Percentiles rank a stretch among this genome's conserved stretches.
phyloP scores from a whole-genome alignment of 1,140 invertebrate genomes.

The Trissolcus basalis region DNA sequence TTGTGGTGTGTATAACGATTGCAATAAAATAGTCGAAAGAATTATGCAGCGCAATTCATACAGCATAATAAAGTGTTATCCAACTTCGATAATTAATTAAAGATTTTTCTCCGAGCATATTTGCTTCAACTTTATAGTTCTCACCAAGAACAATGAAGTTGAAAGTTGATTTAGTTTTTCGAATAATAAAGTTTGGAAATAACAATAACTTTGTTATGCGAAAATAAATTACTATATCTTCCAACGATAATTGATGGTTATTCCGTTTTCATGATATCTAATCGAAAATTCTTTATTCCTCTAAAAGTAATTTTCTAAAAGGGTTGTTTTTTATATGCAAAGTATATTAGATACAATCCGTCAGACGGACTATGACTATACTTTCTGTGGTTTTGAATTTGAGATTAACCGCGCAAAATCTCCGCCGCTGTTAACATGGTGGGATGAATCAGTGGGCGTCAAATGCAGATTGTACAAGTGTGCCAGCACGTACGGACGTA shows the following conservation, averaged over 20 bases:
- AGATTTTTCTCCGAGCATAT: conserved; percentile 51
- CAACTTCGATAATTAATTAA: conserved; percentile 55
- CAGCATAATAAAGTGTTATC: conserved; percentile 57
- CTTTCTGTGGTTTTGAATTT: conserved; percentile 51
- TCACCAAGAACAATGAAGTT: conserved; percentile 32
- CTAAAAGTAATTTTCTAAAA: neutral
- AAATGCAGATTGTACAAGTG: conserved; percentile 61
- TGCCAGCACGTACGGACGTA: conserved; percentile 54
- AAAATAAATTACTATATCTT: no score
- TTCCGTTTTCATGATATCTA: neutral
- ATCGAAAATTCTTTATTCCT: neutral
- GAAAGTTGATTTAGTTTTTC: conserved; percentile 38
- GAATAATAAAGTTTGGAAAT: conserved; percentile 50
- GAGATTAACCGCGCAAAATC: conserved; percentile 59
- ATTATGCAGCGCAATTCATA: conserved; percentile 46
- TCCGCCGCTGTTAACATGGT: conserved; percentile 55
- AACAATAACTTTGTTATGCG: conserved; percentile 4
- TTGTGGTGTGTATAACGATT: conserved; percentile 33
- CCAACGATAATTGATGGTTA: conserved; percentile 34
- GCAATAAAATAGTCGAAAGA: conserved; percentile 45
- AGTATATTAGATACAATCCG: conserved; percentile 14
- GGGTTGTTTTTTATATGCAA: neutral
- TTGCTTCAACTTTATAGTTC: conserved; percentile 51
- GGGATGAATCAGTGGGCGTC: conserved; percentile 59
- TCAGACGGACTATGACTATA: conserved; percentile 33